Evolutionary conservation across 37 sponge, comb jelly and placozoan genomes (phyloP).

Genomic region (Axinella damicornis): DNA sequence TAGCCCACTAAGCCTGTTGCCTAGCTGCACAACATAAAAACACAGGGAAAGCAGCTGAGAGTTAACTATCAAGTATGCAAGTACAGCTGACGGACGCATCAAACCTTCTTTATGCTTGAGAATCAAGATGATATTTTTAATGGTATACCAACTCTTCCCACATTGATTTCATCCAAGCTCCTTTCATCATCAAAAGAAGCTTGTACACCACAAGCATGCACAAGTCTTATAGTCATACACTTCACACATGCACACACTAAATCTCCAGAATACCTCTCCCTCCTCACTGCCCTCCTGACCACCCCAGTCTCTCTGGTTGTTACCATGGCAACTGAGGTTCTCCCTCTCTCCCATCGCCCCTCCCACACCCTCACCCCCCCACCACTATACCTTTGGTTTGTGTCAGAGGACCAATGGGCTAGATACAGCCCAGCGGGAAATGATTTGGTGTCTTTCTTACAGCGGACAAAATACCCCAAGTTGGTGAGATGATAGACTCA

Average conservation of each 20-base stretch:
- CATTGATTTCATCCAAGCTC: too few species aligned
- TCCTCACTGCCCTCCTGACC: conserved; percentile 11
- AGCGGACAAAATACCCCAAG: too few species aligned
- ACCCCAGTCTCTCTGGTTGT: conserved; percentile 10
- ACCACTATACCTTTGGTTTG: conserved; percentile 25
- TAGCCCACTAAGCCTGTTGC: conserved; percentile 65
- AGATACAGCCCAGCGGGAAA: not conserved
- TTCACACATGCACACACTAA: not conserved
- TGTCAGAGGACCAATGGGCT: conserved; percentile 17
- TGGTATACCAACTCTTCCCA: too few species aligned
- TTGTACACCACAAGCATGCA: too few species aligned
- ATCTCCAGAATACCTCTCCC: conserved; percentile 23
- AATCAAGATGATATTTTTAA: too few species aligned
- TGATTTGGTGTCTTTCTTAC: too few species aligned
- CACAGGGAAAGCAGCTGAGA: too few species aligned
- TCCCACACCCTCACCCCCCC: not conserved
- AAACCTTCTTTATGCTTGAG: conserved; percentile 70
- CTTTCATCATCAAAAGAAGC: too few species aligned
- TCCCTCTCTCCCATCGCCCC: conserved; percentile 46
- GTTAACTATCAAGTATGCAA: too few species aligned
- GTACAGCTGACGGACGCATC: too few species aligned
- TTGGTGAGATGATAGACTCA: too few species aligned
- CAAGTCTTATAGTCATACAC: too few species aligned
- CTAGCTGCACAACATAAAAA: conserved; percentile 33
- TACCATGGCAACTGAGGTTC: not conserved